phyloP scores from a whole-genome alignment of 2,888 invertebrate species.

The Phrixothrix hirtus region DNA sequence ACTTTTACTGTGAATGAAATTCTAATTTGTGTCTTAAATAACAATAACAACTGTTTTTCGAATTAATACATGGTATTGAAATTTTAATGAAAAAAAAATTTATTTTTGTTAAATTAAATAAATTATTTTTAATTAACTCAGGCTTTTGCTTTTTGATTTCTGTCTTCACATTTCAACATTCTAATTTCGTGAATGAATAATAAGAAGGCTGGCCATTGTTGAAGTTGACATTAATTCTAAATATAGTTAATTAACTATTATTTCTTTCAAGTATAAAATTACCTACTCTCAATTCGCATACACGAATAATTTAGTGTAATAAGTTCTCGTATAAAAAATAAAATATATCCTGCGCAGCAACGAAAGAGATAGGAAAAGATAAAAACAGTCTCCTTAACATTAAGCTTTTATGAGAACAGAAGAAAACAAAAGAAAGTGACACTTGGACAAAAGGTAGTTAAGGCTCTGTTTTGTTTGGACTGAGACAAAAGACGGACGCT shows the following conservation, averaged over 20 bases:
- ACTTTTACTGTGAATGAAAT: too few relatives aligned
- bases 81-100: background rate
- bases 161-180: conserved; percentile 8
- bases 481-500: conserved; percentile 54
- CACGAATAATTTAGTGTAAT: conserved; percentile 2
- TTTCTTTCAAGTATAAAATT: conserved; percentile 1
- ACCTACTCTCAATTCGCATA: background rate
- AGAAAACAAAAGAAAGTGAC: conserved; percentile 56
- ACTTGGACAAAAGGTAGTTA: conserved; percentile 58
- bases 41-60: too few relatives aligned
- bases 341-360: conserved; percentile 9
- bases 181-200: conserved; percentile 18
- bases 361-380: conserved; percentile 38
- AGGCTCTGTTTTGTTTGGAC: conserved; percentile 56
- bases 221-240: conserved; percentile 10
- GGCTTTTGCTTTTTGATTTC: conserved; percentile 15
- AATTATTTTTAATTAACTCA: conserved; percentile 8
- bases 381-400: conserved; percentile 47
- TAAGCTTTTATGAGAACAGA: conserved; percentile 52
- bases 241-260: conserved; percentile 8
- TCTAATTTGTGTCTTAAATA: too few relatives aligned
- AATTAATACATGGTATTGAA: background rate
- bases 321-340: conserved; percentile 11
- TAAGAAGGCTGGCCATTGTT: conserved; percentile 18
- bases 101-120: conserved; percentile 5